Evolutionary conservation across 23 tunicate species (phyloP), one percentile per base, ranked within the genome.

Genomic region (Ascidia mentula): DNA sequence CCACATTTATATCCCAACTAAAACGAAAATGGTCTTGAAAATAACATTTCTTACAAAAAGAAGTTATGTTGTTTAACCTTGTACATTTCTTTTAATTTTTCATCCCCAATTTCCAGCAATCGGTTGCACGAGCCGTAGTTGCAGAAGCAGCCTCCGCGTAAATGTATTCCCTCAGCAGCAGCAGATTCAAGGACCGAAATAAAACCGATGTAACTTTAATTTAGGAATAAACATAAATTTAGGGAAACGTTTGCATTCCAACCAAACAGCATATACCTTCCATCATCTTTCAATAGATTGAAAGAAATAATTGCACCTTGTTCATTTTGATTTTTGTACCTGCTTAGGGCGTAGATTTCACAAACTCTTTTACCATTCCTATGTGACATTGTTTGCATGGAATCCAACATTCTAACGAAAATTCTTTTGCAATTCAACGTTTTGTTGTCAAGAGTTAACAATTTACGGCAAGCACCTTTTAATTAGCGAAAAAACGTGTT

Each of bases 61-160:
- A 53, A 6, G 24, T 20, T 53, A 3, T 53, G 2, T 5, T 53
- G 22, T 20, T 9, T 9, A 3, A 53, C 65, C 65, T 28, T 6
- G 13, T 53, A 53, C 65, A 53, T 53, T 53, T 53, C 65, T 26
- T 20, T 53, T 28, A 53, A 20, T 28, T 53, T 53, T 5, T 53
- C 65, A 20, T 53, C 65, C 24, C 65, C 65, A 26, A 53, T 53
- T 6, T 76, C 60, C 13, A 93, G 45, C 89, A 88, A 37, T 9
- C 79, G 32, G 35, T 61, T 32, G 70, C 98, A 93, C 31, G 88
- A 85, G 17, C 98, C 98, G 13, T 83, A 72, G 59, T 93, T 93
- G 60, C 98, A 93, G 45, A 88, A 88, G 40, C 98, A 93, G n/a
- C 98, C 98, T 9, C 85, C 87, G 28, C 98, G 74, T 46, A 93